These are phyloP conservation scores for Linyphia triangularis DNA, from an alignment of 2,888 invertebrate genomes.

Conservation along the genomic window DNA sequence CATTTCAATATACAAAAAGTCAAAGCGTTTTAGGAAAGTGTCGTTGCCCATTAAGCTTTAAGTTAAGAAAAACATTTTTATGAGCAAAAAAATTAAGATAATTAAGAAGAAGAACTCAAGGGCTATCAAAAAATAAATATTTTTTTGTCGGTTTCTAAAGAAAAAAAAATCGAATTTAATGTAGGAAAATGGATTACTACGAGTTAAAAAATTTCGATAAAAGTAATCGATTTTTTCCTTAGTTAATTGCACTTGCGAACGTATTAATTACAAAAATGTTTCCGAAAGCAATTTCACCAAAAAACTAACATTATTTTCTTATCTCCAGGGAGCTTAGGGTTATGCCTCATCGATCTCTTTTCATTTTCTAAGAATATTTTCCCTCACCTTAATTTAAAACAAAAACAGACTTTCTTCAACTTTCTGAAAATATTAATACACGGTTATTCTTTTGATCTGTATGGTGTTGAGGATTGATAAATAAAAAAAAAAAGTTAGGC, in stretches of 20 bases:
- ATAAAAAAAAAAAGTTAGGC: too few species aligned
- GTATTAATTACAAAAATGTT: conserved; percentile 45
- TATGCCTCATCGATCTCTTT: too few species aligned
- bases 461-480: too few species aligned
- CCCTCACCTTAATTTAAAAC: too few species aligned
- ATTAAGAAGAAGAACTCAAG: background rate
- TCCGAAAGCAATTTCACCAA: background rate
- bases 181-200: conserved; percentile 5
- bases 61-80: background rate
- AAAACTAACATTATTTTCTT: background rate
- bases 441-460: too few species aligned
- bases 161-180: background rate
- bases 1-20: background rate
- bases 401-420: too few species aligned
- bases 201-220: background rate
- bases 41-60: background rate
- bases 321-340: background rate
- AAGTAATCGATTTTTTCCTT: background rate
- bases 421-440: too few species aligned
- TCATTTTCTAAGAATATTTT: too few species aligned
- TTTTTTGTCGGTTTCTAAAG: background rate
- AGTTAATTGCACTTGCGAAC: conserved; percentile 46
- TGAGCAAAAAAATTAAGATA: background rate
- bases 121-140: background rate
- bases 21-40: background rate